Conservation (phyloP, 2,888 invertebrate genomes). For the Antheraea yamamai region DNA sequence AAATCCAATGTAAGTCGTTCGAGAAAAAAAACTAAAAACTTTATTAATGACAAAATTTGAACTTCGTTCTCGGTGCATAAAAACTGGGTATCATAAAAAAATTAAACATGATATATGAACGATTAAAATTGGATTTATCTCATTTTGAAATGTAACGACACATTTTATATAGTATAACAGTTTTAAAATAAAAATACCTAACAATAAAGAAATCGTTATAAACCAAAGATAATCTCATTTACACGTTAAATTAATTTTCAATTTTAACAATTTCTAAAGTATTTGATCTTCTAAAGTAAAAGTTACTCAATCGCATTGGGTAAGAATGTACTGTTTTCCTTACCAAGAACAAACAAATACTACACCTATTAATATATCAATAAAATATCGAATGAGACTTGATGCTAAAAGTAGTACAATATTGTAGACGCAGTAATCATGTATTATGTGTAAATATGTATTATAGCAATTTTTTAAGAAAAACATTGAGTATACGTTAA, state of each 20-base stretch:
- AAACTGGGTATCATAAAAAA: too few relatives aligned
- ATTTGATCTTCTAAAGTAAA: slow-evolving; percentile 45
- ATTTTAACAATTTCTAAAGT: slow-evolving; percentile 35
- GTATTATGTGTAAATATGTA: too few relatives aligned
- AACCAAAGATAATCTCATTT: slow-evolving; percentile 23
- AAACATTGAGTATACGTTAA: not conserved
- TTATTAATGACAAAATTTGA: too few relatives aligned
- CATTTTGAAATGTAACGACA: too few relatives aligned
- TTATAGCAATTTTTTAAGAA: not conserved
- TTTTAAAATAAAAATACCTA: not conserved
- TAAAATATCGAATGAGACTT: slow-evolving; percentile 45
- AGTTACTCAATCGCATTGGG: slow-evolving; percentile 36
- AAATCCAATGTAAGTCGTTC: too few relatives aligned
- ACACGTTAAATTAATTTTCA: slow-evolving; percentile 32
- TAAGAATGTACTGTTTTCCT: slow-evolving; percentile 35
- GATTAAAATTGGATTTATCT: too few relatives aligned
- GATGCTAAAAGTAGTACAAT: not conserved
- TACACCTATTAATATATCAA: slow-evolving; percentile 31
- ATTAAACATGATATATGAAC: too few relatives aligned
- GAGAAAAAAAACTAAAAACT: too few relatives aligned
- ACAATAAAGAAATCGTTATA: slow-evolving; percentile 19
- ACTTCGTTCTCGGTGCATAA: too few relatives aligned
- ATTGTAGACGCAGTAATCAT: not conserved
- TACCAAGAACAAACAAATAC: not conserved
- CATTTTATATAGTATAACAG: not conserved